Percentiles rank a stretch among this genome's conserved stretches.
Evolutionary conservation across 2,888 invertebrate species (phyloP).

Genomic region (Eucera pruinosa): DNA sequence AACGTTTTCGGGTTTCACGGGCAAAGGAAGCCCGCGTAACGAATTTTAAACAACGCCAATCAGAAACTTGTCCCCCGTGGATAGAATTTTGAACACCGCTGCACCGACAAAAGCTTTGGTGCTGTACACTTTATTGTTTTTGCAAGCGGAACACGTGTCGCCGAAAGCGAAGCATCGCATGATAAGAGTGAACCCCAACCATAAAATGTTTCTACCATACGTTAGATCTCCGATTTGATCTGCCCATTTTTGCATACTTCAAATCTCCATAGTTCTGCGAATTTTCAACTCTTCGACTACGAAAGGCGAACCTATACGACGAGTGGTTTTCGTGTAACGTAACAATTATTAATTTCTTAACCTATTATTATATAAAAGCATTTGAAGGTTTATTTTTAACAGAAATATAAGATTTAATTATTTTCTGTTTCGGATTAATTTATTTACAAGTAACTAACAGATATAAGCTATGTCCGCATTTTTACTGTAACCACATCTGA

Average conservation of each 20-base stretch:
- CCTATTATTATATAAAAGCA: too few relatives aligned
- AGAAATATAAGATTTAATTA: too few relatives aligned
- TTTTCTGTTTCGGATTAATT: too few relatives aligned
- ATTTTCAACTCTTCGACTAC: too few relatives aligned
- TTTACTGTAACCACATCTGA: too few relatives aligned
- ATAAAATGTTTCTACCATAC: too few relatives aligned
- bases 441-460: too few relatives aligned
- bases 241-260: neutral
- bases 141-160: conserved; percentile 41
- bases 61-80: conserved; percentile 16
- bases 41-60: conserved; percentile 47
- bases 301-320: too few relatives aligned
- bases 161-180: conserved; percentile 6
- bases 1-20: conserved; percentile 39
- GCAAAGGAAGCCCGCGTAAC: conserved; percentile 31
- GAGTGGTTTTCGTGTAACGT: too few relatives aligned
- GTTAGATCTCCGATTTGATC: neutral
- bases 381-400: too few relatives aligned
- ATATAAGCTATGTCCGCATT: too few relatives aligned
- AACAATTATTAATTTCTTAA: too few relatives aligned
- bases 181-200: neutral
- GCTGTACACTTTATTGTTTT: conserved; percentile 23
- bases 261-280: neutral
- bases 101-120: neutral
- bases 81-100: conserved; percentile 27